phyloP scores from a whole-genome alignment of 2,888 invertebrate species.

The Trichopria drosophilae region DNA sequence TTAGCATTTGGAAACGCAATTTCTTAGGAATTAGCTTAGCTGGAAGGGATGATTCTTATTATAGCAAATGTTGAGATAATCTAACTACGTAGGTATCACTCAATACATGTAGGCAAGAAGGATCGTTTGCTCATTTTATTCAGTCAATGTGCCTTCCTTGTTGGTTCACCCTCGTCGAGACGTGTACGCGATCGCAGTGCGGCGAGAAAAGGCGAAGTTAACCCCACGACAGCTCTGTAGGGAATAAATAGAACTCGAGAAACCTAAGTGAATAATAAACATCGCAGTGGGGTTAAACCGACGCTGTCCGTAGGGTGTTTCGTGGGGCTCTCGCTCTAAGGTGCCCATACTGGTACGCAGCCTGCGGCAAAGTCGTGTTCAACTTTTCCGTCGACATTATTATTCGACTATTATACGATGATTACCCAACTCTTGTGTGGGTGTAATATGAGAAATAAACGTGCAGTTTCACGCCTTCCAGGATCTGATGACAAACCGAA shows the following conservation, averaged over 20 bases:
- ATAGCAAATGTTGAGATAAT: no score
- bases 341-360: conserved; percentile 51
- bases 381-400: conserved; percentile 45
- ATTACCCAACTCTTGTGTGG: conserved; percentile 54
- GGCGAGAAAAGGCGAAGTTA: no score
- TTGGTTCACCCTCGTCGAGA: no score
- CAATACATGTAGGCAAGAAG: no score
- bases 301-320: conserved; percentile 30
- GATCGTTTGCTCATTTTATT: no score
- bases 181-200: no score
- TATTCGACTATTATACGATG: conserved; percentile 55
- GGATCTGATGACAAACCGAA: conserved; percentile 50
- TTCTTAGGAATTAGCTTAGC: no score
- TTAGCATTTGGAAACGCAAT: no score
- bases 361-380: conserved; percentile 44
- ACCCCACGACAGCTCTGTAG: conserved; percentile 31
- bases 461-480: conserved; percentile 44
- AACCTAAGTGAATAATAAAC: conserved; percentile 52
- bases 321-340: conserved; percentile 40
- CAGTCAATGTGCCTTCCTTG: no score
- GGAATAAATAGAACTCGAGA: conserved; percentile 46
- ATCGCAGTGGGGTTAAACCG: conserved; percentile 42
- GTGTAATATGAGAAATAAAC: conserved; percentile 56
- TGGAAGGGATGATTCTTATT: no score
- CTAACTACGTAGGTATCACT: no score